phyloP scores from a whole-genome alignment of 2,113 vertebrate genomes.

The Cavia porcellus region DNA sequence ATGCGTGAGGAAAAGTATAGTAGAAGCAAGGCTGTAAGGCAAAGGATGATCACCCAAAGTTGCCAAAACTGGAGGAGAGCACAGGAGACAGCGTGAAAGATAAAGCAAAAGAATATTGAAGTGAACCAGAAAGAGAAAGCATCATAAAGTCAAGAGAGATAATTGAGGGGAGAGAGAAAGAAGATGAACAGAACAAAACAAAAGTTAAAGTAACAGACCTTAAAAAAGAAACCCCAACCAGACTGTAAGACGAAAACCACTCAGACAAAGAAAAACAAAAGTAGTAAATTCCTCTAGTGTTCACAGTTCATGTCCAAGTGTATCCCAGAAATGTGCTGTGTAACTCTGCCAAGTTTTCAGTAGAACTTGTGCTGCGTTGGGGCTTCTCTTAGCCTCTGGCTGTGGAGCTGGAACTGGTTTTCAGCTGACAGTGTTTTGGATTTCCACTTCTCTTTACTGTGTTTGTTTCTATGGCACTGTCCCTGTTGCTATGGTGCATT shows the following conservation, averaged over 20 bases:
- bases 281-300: not conserved
- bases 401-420: not conserved
- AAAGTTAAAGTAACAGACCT: not conserved
- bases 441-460: too few relatives aligned
- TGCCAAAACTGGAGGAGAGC: not conserved
- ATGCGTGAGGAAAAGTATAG: not conserved
- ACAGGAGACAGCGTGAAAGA: not conserved
- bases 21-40: not conserved
- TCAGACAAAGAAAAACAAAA: not conserved
- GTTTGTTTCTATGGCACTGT: not conserved
- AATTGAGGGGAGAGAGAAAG: not conserved
- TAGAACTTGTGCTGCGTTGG: not conserved
- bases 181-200: not conserved
- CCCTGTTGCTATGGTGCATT: too few relatives aligned
- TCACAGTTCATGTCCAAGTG: not conserved
- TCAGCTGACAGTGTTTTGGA: not conserved
- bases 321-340: not conserved
- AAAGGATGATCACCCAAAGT: not conserved
- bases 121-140: not conserved
- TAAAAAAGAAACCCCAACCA: not conserved
- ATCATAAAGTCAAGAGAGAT: not conserved
- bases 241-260: not conserved
- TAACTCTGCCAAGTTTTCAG: not conserved
- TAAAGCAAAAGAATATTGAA: not conserved
- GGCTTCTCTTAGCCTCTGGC: not conserved